Evolutionary conservation across 1,140 invertebrate genomes (phyloP).

Genomic region (Tribolium madens): DNA sequence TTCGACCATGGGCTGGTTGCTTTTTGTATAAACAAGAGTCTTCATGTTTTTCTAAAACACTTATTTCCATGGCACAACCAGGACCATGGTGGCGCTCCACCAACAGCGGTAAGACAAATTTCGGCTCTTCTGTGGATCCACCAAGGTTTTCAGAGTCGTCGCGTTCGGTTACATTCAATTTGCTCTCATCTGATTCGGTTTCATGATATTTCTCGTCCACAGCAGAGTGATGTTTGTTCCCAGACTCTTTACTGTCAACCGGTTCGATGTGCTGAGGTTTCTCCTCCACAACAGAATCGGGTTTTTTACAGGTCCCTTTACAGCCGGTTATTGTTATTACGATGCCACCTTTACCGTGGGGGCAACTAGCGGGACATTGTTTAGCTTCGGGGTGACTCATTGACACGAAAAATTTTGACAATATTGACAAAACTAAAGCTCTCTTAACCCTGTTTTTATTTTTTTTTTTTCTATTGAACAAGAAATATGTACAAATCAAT

Average conservation of each 20-base stretch:
- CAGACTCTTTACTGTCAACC: no score
- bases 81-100: constrained; percentile 39
- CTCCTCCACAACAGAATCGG: no score
- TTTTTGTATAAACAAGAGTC: constrained; percentile 43
- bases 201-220: background rate
- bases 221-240: no score
- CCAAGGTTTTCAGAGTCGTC: background rate
- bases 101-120: constrained; percentile 26
- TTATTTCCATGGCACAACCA: constrained; percentile 47
- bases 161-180: background rate
- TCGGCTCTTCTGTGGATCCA: background rate
- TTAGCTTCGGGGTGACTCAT: background rate
- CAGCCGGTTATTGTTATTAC: constrained; percentile 20
- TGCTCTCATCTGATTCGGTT: background rate
- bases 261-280: no score
- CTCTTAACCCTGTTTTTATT: no score
- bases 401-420: constrained; percentile 14
- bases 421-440: no score
- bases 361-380: background rate
- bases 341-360: background rate
- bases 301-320: background rate
- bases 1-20: background rate
- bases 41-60: constrained; percentile 45
- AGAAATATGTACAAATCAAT: no score
- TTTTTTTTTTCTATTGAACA: no score